These are phyloP conservation scores for Porites lutea DNA, from an alignment of 64 coral and sea anemone genomes.

Conservation along the genomic window DNA sequence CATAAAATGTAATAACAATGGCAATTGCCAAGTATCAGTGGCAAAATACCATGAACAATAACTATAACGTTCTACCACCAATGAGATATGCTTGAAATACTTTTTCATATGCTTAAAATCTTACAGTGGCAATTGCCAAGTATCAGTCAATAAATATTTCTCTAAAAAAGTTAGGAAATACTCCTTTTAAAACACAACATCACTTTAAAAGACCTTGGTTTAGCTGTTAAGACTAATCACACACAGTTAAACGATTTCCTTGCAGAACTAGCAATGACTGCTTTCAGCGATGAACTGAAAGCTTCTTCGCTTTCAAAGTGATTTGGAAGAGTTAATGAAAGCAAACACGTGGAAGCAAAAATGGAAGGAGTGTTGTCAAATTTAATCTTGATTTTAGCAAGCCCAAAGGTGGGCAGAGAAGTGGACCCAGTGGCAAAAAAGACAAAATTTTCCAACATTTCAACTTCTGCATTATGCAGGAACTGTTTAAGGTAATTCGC, in stretches of 20 bases:
- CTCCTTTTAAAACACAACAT: not conserved
- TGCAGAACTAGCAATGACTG: constrained; percentile 25
- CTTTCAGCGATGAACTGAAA: too few relatives aligned
- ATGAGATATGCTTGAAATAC: not conserved
- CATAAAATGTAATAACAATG: too few relatives aligned
- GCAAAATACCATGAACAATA: too few relatives aligned
- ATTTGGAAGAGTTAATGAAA: too few relatives aligned
- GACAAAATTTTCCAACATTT: constrained; percentile 63
- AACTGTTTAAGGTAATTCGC: constrained; percentile 48
- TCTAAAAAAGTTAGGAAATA: not conserved
- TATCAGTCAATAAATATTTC: not conserved
- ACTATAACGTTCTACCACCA: not conserved
- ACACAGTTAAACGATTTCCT: constrained; percentile 58
- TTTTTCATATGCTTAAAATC: not conserved
- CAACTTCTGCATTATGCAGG: constrained; percentile 34
- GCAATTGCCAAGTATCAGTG: too few relatives aligned
- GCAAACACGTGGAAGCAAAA: too few relatives aligned
- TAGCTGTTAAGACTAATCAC: not conserved
- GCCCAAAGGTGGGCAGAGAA: constrained; percentile 54
- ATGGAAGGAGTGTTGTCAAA: constrained; percentile 51
- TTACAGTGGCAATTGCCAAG: not conserved
- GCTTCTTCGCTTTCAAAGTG: too few relatives aligned
- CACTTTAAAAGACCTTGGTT: not conserved
- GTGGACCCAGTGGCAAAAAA: constrained; percentile 56
- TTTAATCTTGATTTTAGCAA: constrained; percentile 49